These are phyloP conservation scores for Eumaeus atala DNA, from an alignment of 1,140 invertebrate species.

Conservation along the genomic window DNA sequence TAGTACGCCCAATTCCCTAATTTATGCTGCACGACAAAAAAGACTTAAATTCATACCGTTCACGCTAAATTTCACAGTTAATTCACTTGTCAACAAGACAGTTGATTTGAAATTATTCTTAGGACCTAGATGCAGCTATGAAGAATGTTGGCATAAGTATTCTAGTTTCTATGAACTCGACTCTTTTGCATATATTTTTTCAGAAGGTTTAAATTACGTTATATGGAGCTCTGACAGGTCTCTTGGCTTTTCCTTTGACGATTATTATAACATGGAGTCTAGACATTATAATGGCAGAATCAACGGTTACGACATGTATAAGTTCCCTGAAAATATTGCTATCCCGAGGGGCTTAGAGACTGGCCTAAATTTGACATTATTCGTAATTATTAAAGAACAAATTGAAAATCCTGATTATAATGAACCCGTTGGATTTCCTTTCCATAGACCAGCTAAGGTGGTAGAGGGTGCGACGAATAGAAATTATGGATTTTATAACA, in stretches of 20 bases:
- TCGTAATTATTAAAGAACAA: conserved; percentile 41
- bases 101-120: conserved; percentile 73
- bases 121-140: conserved; percentile 69
- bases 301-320: conserved; percentile 47
- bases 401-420: conserved; percentile 30
- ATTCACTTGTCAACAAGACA: conserved; percentile 59
- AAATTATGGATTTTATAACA: conserved; percentile 58
- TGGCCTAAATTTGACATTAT: conserved; percentile 51
- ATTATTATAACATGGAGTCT: conserved; percentile 40
- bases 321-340: conserved; percentile 52
- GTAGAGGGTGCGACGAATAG: conserved; percentile 26
- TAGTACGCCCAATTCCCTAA: conserved; percentile 24
- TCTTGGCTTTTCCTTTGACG: conserved; percentile 42
- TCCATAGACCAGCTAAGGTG: conserved; percentile 37
- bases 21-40: conserved; percentile 48
- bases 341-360: conserved; percentile 50
- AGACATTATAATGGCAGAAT: conserved; percentile 15
- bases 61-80: conserved; percentile 70
- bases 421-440: conserved; percentile 57
- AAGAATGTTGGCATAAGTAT: conserved; percentile 42
- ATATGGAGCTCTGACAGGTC: conserved; percentile 42
- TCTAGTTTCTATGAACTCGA: conserved; percentile 51
- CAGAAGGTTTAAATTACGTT: conserved; percentile 42
- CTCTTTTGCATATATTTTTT: conserved; percentile 33
- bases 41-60: conserved; percentile 77